Percentiles rank a stretch among this genome's conserved stretches.
phyloP scores from a whole-genome alignment of 2,797 vertebrate genomes.

The Thalassophryne amazonica region DNA sequence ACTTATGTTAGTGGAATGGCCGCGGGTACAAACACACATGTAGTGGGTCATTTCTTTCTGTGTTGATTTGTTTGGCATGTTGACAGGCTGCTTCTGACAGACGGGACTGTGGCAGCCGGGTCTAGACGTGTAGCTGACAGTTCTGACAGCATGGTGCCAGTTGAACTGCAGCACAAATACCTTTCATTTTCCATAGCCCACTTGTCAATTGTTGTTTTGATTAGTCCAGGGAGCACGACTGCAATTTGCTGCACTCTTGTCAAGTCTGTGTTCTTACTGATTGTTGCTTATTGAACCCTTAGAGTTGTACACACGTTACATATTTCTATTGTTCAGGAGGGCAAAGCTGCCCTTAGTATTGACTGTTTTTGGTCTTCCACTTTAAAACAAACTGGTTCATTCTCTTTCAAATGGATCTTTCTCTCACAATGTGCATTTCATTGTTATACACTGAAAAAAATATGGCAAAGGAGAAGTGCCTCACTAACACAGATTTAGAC shows the following conservation, averaged over 20 bases:
- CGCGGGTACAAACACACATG: too few species aligned
- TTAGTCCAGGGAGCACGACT: constrained; percentile 1
- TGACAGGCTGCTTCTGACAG: constrained; percentile 22
- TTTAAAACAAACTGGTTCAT: too few species aligned
- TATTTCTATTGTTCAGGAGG: neutral
- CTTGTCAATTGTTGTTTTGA: constrained; percentile 32
- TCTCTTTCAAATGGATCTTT: too few species aligned
- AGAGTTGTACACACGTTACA: neutral
- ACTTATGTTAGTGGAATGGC: too few species aligned
- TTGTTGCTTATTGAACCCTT: neutral
- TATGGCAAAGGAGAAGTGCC: too few species aligned
- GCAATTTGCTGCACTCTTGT: neutral
- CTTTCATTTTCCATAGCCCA: constrained; percentile 26
- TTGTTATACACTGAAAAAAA: too few species aligned
- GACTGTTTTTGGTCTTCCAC: neutral
- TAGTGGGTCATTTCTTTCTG: too few species aligned
- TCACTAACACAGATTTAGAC: too few species aligned
- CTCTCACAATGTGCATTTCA: too few species aligned
- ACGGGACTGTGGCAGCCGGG: constrained; percentile 7
- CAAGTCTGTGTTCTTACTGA: constrained; percentile 5
- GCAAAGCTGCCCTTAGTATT: neutral
- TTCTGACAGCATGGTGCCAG: constrained; percentile 27
- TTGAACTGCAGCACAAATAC: constrained; percentile 8
- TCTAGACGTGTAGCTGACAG: constrained; percentile 24
- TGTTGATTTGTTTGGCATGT: neutral